phyloP scores from a whole-genome alignment of 2,113 vertebrate genomes.

The Stigmatopora nigra region DNA sequence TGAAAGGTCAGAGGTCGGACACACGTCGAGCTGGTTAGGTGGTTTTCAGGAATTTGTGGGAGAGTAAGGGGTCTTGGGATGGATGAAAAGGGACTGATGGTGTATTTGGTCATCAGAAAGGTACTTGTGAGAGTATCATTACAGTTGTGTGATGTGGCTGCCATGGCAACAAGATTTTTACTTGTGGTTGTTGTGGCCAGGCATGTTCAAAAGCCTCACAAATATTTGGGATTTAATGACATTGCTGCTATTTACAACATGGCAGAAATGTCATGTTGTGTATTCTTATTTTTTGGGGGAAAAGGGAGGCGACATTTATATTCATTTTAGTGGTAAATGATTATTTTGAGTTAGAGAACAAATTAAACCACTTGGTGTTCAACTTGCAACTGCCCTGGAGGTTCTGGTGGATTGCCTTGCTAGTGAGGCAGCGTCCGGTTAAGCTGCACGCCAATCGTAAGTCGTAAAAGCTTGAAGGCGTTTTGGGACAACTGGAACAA shows the following conservation, averaged over 20 bases:
- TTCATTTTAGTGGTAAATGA: no score
- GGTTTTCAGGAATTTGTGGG: no score
- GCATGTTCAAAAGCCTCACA: background rate
- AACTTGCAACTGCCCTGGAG: background rate
- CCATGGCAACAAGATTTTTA: constrained; percentile 1
- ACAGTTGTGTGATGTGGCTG: background rate
- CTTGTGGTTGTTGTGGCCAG: background rate
- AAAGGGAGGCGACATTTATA: no score
- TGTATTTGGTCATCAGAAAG: background rate
- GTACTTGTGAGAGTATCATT: no score
- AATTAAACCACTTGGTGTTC: background rate
- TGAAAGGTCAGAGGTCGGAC: constrained; percentile 21
- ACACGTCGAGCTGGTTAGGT: no score
- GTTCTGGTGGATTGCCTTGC: background rate
- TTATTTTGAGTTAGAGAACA: no score
- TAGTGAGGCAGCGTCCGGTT: background rate
- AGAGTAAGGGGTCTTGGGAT: no score
- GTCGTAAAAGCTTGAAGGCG: background rate
- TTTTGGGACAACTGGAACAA: background rate
- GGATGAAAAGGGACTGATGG: no score
- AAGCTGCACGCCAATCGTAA: background rate
- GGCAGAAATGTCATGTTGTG: no score
- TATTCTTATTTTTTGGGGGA: no score
- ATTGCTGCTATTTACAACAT: background rate
- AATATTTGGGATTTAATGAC: no score